Percentiles rank a stretch among this genome's conserved stretches.
These are phyloP conservation scores for Apolygus lucorum DNA, from an alignment of 1,140 invertebrate species.

Conservation along the genomic window DNA sequence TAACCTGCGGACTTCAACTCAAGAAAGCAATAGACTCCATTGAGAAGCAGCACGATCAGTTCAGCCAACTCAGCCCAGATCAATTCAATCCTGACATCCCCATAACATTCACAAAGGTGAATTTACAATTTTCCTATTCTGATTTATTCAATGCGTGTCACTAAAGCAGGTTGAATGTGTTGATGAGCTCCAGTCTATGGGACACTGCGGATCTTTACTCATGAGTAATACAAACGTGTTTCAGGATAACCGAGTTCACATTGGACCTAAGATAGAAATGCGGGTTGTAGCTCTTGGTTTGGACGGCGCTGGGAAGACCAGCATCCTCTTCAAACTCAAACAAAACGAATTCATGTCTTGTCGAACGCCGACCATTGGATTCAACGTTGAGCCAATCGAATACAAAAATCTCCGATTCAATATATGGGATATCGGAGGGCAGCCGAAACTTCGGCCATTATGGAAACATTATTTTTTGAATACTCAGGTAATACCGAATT, in stretches of 20 bases:
- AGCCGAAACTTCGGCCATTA: constrained; percentile 47
- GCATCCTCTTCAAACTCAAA: constrained; percentile 53
- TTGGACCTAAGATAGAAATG: constrained; percentile 57
- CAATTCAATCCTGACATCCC: constrained; percentile 52
- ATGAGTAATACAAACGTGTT: no score
- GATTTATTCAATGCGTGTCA: neutral
- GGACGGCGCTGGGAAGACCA: constrained; percentile 52
- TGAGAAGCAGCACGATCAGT: constrained; percentile 52
- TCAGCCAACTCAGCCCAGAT: constrained; percentile 47
- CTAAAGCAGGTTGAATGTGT: no score
- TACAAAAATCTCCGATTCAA: constrained; percentile 51
- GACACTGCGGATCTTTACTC: no score
- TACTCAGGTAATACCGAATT: constrained; percentile 44
- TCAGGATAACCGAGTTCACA: constrained; percentile 54
- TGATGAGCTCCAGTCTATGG: no score
- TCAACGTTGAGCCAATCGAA: constrained; percentile 53
- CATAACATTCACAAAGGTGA: constrained; percentile 54
- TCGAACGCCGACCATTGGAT: constrained; percentile 48
- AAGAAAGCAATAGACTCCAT: constrained; percentile 46
- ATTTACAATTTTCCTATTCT: neutral
- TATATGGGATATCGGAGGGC: constrained; percentile 54
- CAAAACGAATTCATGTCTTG: constrained; percentile 46
- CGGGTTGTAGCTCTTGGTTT: constrained; percentile 49
- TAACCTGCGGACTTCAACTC: constrained; percentile 46
- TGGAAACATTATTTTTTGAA: constrained; percentile 53